Base-by-base conservation (phyloP, 2,797 vertebrate species). In the Acanthurus lineatus region DNA sequence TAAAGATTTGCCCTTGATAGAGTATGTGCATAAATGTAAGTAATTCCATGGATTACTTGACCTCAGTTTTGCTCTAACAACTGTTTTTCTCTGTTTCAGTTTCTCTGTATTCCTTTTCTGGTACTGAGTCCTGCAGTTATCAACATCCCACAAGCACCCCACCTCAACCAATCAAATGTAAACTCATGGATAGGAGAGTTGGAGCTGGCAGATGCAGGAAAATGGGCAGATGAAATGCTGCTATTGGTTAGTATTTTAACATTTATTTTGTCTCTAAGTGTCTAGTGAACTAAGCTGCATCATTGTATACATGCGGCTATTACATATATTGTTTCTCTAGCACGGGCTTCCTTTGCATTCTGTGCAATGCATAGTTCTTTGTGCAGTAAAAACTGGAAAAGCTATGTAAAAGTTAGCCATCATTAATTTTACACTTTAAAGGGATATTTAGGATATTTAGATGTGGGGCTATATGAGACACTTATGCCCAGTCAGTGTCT, bases 81-180 rank as follows among this genome's bases (percentile, higher is more conserved):
- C 9, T 57, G 5, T 77, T 78, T 68, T 11, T 9, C 17, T 81
- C 28, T 88, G 1, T 91, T 88, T 77, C 86, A 96, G 95, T 95
- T 93, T 91, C 45, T 95, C 70, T 96, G 94, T 78, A 82, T 95
- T 74, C 95, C 95, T 12, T 96, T 96, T 85, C 68, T 93, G 62
- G 32, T 95, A 57, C 73, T 90, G 64, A 94, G 94, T 83, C 91
- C 94, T 63, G 93, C 93, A 53, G 91, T 93, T 0, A 61, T 85
- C 83, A 92, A 76, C 82, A 76, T 93, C 77, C 84, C 83, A 67
- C 88, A 90, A 63, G 90, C 89, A 6, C 77, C 90, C 40, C 22
- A 58, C 65, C 40, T 73, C 52, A 94, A 95, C 77, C 81, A 86
- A 4, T 69, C 81, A 59, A 83, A 73, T 68, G 90, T 87, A 79